Evolutionary conservation across 2,888 invertebrate species (phyloP).

Genomic region (Mythimna lalbum): DNA sequence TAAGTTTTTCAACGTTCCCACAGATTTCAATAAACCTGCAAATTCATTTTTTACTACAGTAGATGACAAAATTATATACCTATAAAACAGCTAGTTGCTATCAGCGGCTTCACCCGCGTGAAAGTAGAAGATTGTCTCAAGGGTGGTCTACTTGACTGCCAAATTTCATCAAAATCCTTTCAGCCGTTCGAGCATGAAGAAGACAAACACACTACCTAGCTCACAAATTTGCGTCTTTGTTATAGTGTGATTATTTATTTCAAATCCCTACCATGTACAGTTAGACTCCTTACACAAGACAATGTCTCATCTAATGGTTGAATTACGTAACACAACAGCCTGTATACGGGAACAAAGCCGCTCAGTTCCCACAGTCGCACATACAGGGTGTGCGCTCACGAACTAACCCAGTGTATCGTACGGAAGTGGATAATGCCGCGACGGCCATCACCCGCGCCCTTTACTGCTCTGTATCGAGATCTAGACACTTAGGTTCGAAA

Average conservation of each 20-base stretch:
- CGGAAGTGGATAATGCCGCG: conserved; percentile 87
- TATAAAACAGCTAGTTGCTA: too few relatives aligned
- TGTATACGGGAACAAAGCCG: conserved; percentile 80
- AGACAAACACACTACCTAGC: too few relatives aligned
- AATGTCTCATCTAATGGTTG: conserved; percentile 42
- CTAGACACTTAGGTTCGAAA: conserved; percentile 70
- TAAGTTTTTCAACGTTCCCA: too few relatives aligned
- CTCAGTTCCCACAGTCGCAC: conserved; percentile 88
- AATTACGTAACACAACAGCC: conserved; percentile 65
- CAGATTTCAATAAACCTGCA: too few relatives aligned
- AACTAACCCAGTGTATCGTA: conserved; percentile 85
- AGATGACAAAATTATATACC: too few relatives aligned
- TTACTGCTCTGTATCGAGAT: conserved; percentile 81
- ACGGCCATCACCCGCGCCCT: conserved; percentile 87
- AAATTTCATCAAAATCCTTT: too few relatives aligned
- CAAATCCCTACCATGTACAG: not conserved
- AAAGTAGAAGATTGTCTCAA: too few relatives aligned
- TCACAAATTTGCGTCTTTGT: too few relatives aligned
- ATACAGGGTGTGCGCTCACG: conserved; percentile 88
- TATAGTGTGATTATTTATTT: not conserved
- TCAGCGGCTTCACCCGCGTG: too few relatives aligned
- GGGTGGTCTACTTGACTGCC: too few relatives aligned
- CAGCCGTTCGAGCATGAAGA: too few relatives aligned
- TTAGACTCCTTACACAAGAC: conserved; percentile 29
- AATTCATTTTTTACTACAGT: too few relatives aligned